Percentiles rank a stretch among this genome's conserved stretches.
phyloP scores from a whole-genome alignment of 2,113 vertebrate genomes.

The Rhipidura dahli region DNA sequence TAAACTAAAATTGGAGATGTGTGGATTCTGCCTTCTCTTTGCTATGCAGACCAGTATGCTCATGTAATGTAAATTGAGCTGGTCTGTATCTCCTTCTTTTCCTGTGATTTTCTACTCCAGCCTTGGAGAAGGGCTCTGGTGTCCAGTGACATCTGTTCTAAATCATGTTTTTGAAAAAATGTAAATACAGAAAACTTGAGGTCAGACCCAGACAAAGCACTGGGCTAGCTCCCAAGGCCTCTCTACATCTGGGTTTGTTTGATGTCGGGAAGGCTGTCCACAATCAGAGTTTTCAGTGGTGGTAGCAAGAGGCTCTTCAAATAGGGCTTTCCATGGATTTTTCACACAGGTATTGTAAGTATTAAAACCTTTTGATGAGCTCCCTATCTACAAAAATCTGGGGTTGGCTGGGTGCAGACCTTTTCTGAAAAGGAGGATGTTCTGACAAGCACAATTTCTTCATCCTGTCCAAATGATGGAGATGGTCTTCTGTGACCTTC shows the following conservation, averaged over 20 bases:
- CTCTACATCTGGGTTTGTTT: slow-evolving; percentile 33
- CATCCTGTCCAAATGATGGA: background rate
- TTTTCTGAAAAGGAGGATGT: background rate
- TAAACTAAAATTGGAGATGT: background rate
- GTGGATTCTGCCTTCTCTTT: background rate
- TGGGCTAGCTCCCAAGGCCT: slow-evolving; percentile 14
- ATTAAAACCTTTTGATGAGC: background rate
- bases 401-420: background rate
- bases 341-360: background rate
- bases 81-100: background rate
- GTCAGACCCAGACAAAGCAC: slow-evolving; percentile 25
- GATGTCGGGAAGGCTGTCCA: slow-evolving; percentile 2
- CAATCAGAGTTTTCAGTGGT: background rate
- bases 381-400: background rate
- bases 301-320: background rate
- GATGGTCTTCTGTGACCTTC: background rate
- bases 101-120: slow-evolving; percentile 21
- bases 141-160: slow-evolving; percentile 50
- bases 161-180: slow-evolving; percentile 38
- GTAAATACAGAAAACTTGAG: slow-evolving; percentile 42
- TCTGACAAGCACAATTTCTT: background rate
- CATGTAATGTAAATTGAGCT: background rate
- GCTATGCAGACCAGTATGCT: background rate
- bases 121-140: background rate
- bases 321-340: background rate